Conservation (phyloP, 1,140 invertebrate species). For the Heliconius congener region DNA sequence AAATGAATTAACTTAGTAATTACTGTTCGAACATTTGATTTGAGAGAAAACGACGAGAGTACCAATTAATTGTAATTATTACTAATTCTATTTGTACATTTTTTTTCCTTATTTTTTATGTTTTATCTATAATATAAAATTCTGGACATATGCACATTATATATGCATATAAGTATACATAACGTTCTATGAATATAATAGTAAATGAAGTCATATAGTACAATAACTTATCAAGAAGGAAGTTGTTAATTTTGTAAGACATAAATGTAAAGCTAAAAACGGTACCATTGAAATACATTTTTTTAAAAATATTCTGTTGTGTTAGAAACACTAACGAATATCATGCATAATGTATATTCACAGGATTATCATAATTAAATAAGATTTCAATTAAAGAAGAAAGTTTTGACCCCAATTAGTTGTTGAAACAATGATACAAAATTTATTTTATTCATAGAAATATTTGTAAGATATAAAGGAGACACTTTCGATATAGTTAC, state of each 20-base stretch:
- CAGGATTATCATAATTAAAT: neutral
- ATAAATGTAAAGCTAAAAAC: neutral
- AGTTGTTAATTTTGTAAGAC: neutral
- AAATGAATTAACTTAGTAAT: neutral
- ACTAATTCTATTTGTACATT: neutral
- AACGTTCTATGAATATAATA: neutral
- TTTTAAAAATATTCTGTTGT: neutral
- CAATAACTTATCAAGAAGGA: neutral
- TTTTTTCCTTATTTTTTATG: neutral
- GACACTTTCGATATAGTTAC: neutral
- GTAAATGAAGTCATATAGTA: neutral
- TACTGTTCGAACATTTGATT: neutral
- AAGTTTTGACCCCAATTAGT: neutral
- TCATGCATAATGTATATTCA: neutral
- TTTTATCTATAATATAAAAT: neutral
- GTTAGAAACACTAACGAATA: neutral
- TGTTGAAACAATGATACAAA: slow-evolving; percentile 5
- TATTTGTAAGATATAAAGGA: neutral
- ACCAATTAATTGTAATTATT: neutral
- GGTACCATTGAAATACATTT: neutral
- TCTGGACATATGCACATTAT: neutral
- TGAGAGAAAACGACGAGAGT: neutral
- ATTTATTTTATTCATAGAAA: slow-evolving; percentile 1
- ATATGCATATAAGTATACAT: neutral
- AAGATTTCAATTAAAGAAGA: neutral